Percentiles rank a stretch among this genome's conserved stretches.
Evolutionary conservation across 2,797 vertebrate species (phyloP).

Genomic region (Erethizon dorsatum): DNA sequence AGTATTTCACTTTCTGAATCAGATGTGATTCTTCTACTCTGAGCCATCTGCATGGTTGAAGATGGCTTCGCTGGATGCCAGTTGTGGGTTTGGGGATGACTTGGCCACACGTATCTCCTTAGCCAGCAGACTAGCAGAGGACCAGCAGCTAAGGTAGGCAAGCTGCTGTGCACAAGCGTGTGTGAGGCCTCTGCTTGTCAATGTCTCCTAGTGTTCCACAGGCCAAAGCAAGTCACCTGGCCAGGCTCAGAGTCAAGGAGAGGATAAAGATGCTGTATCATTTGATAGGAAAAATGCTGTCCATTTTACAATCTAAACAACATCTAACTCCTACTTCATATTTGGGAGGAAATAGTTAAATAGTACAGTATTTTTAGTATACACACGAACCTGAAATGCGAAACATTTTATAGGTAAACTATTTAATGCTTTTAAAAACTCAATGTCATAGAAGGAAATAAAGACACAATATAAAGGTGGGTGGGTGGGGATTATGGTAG

Average conservation of each 20-base stretch:
- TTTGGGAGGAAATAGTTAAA: neutral
- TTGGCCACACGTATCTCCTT: accelerated
- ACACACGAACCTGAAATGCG: neutral
- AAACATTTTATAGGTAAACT: neutral
- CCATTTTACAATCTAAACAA: neutral
- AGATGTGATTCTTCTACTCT: neutral
- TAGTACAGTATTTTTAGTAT: neutral
- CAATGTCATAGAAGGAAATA: neutral
- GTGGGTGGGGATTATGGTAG: neutral
- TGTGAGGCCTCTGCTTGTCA: neutral
- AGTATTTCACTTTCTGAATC: neutral
- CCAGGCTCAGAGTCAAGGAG: neutral
- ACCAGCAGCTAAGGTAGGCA: neutral
- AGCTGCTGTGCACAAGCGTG: neutral
- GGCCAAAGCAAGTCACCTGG: neutral
- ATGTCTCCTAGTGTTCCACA: neutral
- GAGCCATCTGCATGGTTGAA: neutral
- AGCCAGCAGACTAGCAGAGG: neutral
- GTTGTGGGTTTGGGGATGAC: no score
- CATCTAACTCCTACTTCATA: neutral
- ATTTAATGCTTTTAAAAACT: neutral
- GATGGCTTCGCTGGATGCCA: neutral
- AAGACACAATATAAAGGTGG: neutral
- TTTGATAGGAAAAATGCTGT: neutral
- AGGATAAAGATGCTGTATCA: neutral